Conservation (phyloP, 2,888 invertebrate genomes). For the Eucera pruinosa region DNA sequence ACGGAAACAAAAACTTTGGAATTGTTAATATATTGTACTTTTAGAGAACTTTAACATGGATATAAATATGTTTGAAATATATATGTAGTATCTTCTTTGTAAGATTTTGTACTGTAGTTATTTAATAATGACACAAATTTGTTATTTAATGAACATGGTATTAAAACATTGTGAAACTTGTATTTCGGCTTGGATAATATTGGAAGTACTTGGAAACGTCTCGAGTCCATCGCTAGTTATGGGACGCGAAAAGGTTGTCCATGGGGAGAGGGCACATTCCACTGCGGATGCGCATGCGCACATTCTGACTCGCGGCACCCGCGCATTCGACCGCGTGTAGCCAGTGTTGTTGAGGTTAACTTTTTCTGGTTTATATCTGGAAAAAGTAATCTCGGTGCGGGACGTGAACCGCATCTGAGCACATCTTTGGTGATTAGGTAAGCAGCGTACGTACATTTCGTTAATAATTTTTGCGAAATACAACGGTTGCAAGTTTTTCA, state of each 20-base stretch:
- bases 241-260: conserved; percentile 62
- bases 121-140: too few species aligned
- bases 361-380: conserved; percentile 53
- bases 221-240: conserved; percentile 50
- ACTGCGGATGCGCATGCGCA: conserved; percentile 69
- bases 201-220: conserved; percentile 44
- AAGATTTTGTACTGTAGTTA: background rate
- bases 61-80: background rate
- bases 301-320: conserved; percentile 69
- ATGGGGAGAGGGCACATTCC: conserved; percentile 68
- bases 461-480: conserved; percentile 6
- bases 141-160: too few species aligned
- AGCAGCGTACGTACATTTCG: conserved; percentile 14
- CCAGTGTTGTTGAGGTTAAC: conserved; percentile 59
- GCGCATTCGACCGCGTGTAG: conserved; percentile 71
- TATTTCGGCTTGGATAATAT: conserved; percentile 23
- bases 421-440: conserved; percentile 32
- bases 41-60: background rate
- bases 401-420: conserved; percentile 34
- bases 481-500: background rate
- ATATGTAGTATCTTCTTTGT: background rate
- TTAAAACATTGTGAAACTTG: too few species aligned
- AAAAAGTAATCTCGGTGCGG: conserved; percentile 49
- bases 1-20: background rate
- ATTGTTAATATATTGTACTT: background rate